Conservation (phyloP, 2,888 invertebrate genomes). For the Drosophila parthenogenetica region DNA sequence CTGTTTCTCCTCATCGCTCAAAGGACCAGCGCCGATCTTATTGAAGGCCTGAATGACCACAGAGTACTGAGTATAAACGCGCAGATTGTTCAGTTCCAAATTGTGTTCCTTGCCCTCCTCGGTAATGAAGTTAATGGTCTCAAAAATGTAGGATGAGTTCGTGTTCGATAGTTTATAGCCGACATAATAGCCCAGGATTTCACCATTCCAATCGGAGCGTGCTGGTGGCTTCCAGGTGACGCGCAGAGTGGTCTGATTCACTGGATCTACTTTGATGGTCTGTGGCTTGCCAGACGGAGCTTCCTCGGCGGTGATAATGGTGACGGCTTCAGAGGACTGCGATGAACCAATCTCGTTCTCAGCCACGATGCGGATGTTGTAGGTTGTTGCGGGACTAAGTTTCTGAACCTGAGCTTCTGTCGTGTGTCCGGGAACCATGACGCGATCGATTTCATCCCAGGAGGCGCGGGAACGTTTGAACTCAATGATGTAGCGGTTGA, state of each 20-base stretch:
- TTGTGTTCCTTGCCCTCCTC: constrained; percentile 96
- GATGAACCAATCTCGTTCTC: constrained; percentile 97
- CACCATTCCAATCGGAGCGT: constrained; percentile 96
- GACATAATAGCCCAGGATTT: constrained; percentile 95
- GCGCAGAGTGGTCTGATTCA: constrained; percentile 93
- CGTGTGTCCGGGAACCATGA: constrained; percentile 95
- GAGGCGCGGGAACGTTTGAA: constrained; percentile 94
- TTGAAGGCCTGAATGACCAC: constrained; percentile 98
- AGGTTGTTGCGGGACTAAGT: constrained; percentile 95
- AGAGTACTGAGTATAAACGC: constrained; percentile 98
- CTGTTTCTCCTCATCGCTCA: constrained; percentile 94
- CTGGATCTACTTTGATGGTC: constrained; percentile 93
- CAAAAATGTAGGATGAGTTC: constrained; percentile 94
- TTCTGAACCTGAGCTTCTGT: constrained; percentile 96
- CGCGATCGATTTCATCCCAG: constrained; percentile 94
- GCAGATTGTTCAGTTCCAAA: constrained; percentile 91
- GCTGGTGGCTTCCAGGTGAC: constrained; percentile 96
- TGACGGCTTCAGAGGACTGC: constrained; percentile 95
- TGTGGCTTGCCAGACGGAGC: constrained; percentile 93
- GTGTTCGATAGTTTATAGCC: constrained; percentile 94
- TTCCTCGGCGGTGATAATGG: constrained; percentile 98
- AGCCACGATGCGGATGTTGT: constrained; percentile 96
- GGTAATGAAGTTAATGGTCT: constrained; percentile 95
- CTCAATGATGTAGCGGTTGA: constrained; percentile 95
- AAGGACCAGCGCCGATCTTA: constrained; percentile 96